Conservation (phyloP, 2,888 invertebrate species). For the Saturnia japonica region DNA sequence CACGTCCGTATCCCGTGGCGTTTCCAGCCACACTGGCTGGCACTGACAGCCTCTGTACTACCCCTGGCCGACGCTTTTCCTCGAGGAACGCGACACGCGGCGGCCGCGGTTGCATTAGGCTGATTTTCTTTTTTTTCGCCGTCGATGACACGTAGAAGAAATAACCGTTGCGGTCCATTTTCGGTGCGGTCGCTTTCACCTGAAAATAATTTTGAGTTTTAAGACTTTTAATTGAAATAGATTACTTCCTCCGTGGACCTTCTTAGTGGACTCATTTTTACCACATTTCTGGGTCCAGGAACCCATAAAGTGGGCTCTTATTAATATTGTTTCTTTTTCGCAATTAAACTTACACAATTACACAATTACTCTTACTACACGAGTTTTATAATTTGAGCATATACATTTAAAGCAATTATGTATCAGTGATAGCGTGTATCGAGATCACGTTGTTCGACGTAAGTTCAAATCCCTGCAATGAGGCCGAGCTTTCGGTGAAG, state of each 20-base stretch:
- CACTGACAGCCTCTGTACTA: slow-evolving; percentile 60
- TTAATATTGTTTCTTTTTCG: no score
- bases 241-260: no score
- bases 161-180: slow-evolving; percentile 78
- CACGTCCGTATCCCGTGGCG: slow-evolving; percentile 60
- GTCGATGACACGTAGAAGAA: slow-evolving; percentile 76
- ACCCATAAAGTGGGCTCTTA: no score
- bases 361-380: no score
- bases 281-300: no score
- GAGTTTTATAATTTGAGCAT: no score
- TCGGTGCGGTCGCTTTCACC: slow-evolving; percentile 76
- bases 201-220: slow-evolving; percentile 36
- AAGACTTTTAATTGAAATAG: not conserved
- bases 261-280: no score
- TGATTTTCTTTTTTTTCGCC: slow-evolving; percentile 80
- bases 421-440: not conserved
- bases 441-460: no score
- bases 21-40: slow-evolving; percentile 61
- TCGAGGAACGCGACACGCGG: slow-evolving; percentile 73
- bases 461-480: no score
- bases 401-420: no score
- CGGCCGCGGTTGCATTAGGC: slow-evolving; percentile 75
- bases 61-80: slow-evolving; percentile 69
- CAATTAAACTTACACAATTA: no score
- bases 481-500: no score